Percentiles rank a stretch among this genome's conserved stretches.
phyloP scores from a whole-genome alignment of 2,797 vertebrate genomes.

The Cercopithecus mitis region DNA sequence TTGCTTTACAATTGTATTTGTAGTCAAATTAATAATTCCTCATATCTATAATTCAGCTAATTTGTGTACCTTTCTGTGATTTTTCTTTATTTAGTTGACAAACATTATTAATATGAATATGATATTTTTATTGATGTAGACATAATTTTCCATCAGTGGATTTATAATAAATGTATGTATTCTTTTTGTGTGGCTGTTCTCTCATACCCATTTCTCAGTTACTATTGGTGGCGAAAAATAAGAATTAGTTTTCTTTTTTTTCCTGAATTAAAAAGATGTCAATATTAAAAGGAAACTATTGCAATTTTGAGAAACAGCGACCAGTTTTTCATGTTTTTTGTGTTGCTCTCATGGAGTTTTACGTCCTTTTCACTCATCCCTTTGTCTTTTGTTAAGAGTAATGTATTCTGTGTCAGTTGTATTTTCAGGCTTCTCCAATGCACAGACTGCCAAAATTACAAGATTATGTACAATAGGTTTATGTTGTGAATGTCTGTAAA shows the following conservation, averaged over 20 bases:
- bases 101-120: neutral
- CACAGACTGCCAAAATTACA: conserved; percentile 49
- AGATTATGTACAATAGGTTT: conserved; percentile 38
- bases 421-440: conserved; percentile 27
- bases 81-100: neutral
- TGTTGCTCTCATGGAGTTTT: neutral
- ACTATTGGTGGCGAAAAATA: neutral
- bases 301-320: neutral
- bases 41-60: neutral
- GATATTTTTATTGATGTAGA: neutral
- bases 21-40: neutral
- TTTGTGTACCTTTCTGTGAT: neutral
- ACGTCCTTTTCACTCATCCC: neutral
- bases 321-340: neutral
- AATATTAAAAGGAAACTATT: neutral
- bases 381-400: neutral
- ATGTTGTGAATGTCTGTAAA: neutral
- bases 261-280: neutral
- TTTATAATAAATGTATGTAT: neutral
- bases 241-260: conserved; percentile 6
- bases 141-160: neutral
- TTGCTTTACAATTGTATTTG: neutral
- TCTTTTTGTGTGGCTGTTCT: neutral
- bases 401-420: conserved; percentile 46
- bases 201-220: neutral